These are phyloP conservation scores for Aselliscus stoliczkanus DNA, from an alignment of 2,797 vertebrate genomes.

Conservation along the genomic window DNA sequence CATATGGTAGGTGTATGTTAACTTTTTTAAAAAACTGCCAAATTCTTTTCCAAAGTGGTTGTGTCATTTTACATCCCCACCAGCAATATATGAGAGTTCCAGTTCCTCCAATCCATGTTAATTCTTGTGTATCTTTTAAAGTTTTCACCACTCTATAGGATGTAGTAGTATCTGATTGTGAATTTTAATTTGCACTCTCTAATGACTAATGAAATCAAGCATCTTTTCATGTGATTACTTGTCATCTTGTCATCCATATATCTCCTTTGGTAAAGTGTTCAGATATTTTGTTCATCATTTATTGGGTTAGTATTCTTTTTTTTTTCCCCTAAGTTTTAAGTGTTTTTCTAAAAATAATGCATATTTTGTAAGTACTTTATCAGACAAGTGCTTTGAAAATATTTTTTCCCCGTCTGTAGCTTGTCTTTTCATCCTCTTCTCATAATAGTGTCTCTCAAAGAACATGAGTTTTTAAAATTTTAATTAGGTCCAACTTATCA, in stretches of 20 bases:
- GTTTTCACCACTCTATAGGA: not conserved
- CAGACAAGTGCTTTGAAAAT: slow-evolving; percentile 11
- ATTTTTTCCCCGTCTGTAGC: not conserved
- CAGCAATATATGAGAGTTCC: not conserved
- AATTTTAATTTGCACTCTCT: not conserved
- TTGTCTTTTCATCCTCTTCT: slow-evolving; percentile 5
- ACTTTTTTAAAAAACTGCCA: slow-evolving; percentile 31
- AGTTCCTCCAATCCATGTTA: not conserved
- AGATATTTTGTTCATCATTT: not conserved
- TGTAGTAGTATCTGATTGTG: not conserved
- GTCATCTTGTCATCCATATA: not conserved
- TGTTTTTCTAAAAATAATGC: not conserved
- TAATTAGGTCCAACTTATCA: not conserved
- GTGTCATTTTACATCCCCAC: not conserved
- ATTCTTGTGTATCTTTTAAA: not conserved
- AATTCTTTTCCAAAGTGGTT: slow-evolving; percentile 5
- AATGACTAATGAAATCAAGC: not conserved
- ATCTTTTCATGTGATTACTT: not conserved
- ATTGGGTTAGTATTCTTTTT: not conserved
- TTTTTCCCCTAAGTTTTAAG: slow-evolving; percentile 1
- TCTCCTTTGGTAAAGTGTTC: not conserved
- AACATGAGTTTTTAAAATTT: not conserved
- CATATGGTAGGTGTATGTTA: not conserved
- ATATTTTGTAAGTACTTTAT: not conserved
- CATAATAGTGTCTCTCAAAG: not conserved